Evolutionary conservation across 2,797 vertebrate genomes (phyloP).

Genomic region (Carduelis carduelis): DNA sequence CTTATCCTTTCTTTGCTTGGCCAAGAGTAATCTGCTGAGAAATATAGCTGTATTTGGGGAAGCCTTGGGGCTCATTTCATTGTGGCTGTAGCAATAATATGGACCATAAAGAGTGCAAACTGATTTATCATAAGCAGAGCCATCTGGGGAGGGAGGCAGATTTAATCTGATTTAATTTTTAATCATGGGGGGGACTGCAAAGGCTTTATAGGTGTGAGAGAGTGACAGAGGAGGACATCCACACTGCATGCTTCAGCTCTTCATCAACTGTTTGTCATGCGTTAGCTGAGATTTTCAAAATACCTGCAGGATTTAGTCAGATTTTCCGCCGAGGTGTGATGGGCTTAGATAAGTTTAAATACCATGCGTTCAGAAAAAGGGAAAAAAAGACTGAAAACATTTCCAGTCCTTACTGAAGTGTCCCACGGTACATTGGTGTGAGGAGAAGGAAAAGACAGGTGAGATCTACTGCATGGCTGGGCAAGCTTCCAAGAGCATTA

Average conservation of each 20-base stretch:
- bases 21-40: neutral
- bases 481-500: constrained; percentile 32
- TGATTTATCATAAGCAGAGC: neutral
- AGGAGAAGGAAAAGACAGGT: constrained; percentile 45
- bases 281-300: constrained; percentile 1
- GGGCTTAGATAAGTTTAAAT: neutral
- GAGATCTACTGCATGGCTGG: constrained; percentile 35
- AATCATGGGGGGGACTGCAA: neutral
- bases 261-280: neutral
- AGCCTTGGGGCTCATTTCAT: neutral
- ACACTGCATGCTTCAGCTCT: neutral
- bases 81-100: neutral
- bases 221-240: neutral
- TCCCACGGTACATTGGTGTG: neutral
- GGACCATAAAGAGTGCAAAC: neutral
- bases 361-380: neutral
- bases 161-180: neutral
- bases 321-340: neutral
- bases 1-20: neutral
- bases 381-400: neutral
- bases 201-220: neutral
- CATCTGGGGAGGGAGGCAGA: neutral
- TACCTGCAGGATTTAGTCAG: neutral
- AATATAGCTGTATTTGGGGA: neutral
- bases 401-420: neutral